Base-by-base conservation (phyloP, 2,888 invertebrate species). In the Drosophila yooni region DNA sequence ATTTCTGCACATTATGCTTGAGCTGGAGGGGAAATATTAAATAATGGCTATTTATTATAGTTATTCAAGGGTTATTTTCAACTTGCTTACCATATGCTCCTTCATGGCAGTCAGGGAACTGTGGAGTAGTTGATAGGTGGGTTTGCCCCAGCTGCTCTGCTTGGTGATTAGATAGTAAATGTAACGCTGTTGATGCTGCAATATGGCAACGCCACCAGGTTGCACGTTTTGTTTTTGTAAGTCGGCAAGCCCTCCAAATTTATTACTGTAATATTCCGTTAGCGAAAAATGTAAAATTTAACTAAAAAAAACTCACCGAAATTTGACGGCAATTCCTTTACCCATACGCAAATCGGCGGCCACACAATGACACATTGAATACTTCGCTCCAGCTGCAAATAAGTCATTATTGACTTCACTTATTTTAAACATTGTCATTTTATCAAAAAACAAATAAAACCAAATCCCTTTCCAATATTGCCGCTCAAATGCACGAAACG, bases 91-190 rank as follows among this genome's bases (percentile, higher is more conserved):
- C 93, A 93, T 93, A 70, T 93, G 93, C 34, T 78, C 72, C 2
- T 85, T 83, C 92, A 93, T 92, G 3, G 90, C 88, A 4, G 40
- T 65, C 25, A 94, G 77, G 1, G 94, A 94, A 51, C 79, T 82
- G 77, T 93, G 92, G 38, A 94, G 72, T 0, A 91, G 88, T 15
- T 91, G 79, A 65, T 94, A 94, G 0, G 94, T 94, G 1, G 94
- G 95, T 82, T 95, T 95, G 33, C 93, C 91, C 81, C 82, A 94
- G 65, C 94, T 94, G 21, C 83, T 86, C 51, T 92, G 87, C 87
- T 96, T 96, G 8, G 95, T 95, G 1, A 95, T 93, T 52, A 96
- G 91, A 87, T 95, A 95, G 88, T 95, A 95, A 48, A 95, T 93
- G 78, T 85, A 94, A 46, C 94, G 91, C 0, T 81, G 75, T 0